Evolutionary conservation across 2,797 vertebrate species (phyloP), one percentile per base, ranked within the genome.

Genomic region (Rhabdomys pumilio): DNA sequence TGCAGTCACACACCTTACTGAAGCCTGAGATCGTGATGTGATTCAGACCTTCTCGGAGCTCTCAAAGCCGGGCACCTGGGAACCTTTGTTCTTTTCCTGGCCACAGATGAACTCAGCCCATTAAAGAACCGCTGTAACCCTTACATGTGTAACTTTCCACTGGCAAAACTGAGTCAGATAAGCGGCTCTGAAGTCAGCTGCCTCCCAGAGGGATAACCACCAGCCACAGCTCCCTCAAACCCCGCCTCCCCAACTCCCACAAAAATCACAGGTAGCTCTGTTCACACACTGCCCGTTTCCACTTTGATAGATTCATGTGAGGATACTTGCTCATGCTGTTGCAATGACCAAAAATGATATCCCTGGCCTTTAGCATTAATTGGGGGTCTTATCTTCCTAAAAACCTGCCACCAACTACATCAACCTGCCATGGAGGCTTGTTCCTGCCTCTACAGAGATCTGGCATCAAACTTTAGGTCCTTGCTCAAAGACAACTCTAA

Each of bases 31-130:
- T 44, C 34, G 22, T 89, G 88, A 93, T 29, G 22, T 89, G 88
- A 93, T 73, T 94, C 95, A 87, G 34, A 17, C 38, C 50, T 12
- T 34, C 29, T 95, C 29, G 1, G 72, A 38, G 47, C 86, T 94
- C 72, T 90, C 75, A 55, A 38, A 67, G 50, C 72, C 26, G 7
- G 3, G 73, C 12, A 6, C 61, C 84, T 61, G 69, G 77, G 38
- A 79, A 41, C 20, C 84, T 93, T 82, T 81, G 61, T 93, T 95
- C 89, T 89, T 47, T 79, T 73, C 61, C 97, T 97, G 72, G 84
- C 59, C 83, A 55, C 44, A 81, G 69, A 92, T 81, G 61, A 95
- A 89, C 67, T 72, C 57, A 86, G 69, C 63, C 53, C 55, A 53
- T 72, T 92, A 67, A 83, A 97, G 93, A 95, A 69, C 79, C 86